Evolutionary conservation across 2,888 invertebrate species (phyloP), one percentile per base, ranked within the genome.

Genomic region (Macroteleia sp.): DNA sequence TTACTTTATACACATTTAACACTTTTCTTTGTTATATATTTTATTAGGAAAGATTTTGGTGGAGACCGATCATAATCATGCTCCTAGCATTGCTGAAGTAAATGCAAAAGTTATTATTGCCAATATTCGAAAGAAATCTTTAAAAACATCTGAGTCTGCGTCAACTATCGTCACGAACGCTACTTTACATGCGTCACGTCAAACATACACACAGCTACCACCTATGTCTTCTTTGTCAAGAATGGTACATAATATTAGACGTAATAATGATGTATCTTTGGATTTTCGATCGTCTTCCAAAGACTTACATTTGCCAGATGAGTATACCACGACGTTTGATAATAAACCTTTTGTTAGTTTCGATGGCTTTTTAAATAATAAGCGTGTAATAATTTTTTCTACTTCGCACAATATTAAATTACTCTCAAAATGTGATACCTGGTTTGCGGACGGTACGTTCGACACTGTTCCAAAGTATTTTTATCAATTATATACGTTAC

Each of bases 401-500:
- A 44, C 44, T 4, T 8, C 3, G 20, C 2, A 19, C 3, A 44
- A 44, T 44, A 12, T 44, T 3, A 3, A 22, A 10, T 3, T 20
- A 5, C 10, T 44, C 19, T 44, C 44, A 2, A 20, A 44, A n/a
- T 44, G 8, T 12, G 4, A 4, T 5, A 14, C 6, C 2, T 44
- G 44, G 39, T 39, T 39, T 14, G 14, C 39, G 9, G 39, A 39
- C 14, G 39, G 39, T 4, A 39, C 39, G 39, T 46, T 46, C 16
- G 46, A 46, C 9, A 14, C 8, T 1, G 46, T 46, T 1, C 46
- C 46, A 14, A 28, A 14, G 6, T 28, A 28, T 1, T 46, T 46
- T 46, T 46, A 46, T 14, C 46, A 46, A 28, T 14, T 46, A 8
- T 46, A 46, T 14, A 46, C 46, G 1, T 12, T 46, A 28, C 46